phyloP scores from a whole-genome alignment of 2,113 vertebrate genomes.

The Solea senegalensis region DNA sequence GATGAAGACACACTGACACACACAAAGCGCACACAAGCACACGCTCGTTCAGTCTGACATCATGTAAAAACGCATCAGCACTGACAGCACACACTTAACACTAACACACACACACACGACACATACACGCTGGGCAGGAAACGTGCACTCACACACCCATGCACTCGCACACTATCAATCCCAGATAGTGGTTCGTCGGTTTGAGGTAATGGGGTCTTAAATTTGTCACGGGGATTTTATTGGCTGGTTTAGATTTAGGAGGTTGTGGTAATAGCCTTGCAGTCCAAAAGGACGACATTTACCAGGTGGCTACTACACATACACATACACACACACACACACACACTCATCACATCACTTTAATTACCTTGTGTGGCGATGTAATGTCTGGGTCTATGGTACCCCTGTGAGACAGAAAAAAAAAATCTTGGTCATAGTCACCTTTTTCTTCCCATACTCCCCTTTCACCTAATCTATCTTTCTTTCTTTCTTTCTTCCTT shows the following conservation, averaged over 20 bases:
- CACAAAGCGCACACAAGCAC: neutral
- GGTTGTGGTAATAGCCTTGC: constrained; percentile 63
- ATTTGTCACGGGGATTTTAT: constrained; percentile 67
- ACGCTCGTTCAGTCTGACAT: constrained; percentile 7
- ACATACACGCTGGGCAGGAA: neutral
- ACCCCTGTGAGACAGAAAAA: constrained; percentile 68
- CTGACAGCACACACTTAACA: neutral
- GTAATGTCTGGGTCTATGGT: constrained; percentile 78
- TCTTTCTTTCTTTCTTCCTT: neutral
- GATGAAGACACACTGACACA: constrained; percentile 15
- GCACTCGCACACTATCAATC: constrained; percentile 50
- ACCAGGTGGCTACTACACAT: constrained; percentile 42
- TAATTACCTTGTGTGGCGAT: constrained; percentile 78
- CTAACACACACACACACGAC: neutral
- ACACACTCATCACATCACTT: constrained; percentile 32
- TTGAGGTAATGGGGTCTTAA: constrained; percentile 72
- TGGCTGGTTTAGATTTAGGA: constrained; percentile 65
- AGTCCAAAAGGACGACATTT: constrained; percentile 46
- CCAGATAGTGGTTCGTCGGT: constrained; percentile 53
- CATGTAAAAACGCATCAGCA: constrained; percentile 26
- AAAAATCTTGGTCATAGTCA: neutral
- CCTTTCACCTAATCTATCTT: neutral
- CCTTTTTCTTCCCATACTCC: neutral
- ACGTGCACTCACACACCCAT: constrained; percentile 4
- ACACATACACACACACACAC: constrained; percentile 1